Percentiles rank a stretch among this genome's conserved stretches.
phyloP scores from a whole-genome alignment of 1,140 invertebrate genomes.

The Bombus pyrosoma region DNA sequence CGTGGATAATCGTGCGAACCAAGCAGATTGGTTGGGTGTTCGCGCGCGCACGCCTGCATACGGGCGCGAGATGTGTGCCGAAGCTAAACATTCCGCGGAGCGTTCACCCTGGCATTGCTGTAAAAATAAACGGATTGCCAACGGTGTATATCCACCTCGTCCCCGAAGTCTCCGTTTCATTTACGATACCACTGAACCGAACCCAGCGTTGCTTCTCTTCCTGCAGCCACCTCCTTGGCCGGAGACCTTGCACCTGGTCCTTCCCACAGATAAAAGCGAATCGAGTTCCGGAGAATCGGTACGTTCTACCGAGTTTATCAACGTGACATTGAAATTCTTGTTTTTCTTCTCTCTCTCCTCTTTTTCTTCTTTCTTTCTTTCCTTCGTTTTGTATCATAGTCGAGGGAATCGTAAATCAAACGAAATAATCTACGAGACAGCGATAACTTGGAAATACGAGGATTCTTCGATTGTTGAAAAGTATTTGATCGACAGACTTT shows the following conservation, averaged over 20 bases:
- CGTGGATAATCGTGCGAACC: not conserved
- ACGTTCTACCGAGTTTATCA: not conserved
- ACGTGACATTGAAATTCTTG: conserved; percentile 9
- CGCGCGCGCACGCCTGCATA: not conserved
- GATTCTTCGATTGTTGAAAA: no score
- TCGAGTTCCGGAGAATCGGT: not conserved
- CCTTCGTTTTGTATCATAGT: no score
- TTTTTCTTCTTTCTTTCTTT: not conserved
- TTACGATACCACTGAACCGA: conserved; percentile 64
- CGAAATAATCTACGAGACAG: no score
- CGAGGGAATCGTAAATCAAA: no score
- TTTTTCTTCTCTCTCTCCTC: not conserved
- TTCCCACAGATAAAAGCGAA: not conserved
- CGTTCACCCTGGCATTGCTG: conserved; percentile 78
- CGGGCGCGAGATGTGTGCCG: conserved; percentile 53
- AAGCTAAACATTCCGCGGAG: conserved; percentile 76
- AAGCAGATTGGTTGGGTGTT: not conserved
- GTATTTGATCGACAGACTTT: no score
- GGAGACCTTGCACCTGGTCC: conserved; percentile 20
- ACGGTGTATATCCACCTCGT: conserved; percentile 59
- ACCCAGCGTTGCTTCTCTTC: conserved; percentile 29
- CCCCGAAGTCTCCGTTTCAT: conserved; percentile 62
- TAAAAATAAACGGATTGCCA: conserved; percentile 78
- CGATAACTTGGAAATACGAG: no score
- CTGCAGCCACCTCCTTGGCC: not conserved